Base-by-base conservation (phyloP, 2,888 invertebrate species). In the Agriopis marginaria region DNA sequence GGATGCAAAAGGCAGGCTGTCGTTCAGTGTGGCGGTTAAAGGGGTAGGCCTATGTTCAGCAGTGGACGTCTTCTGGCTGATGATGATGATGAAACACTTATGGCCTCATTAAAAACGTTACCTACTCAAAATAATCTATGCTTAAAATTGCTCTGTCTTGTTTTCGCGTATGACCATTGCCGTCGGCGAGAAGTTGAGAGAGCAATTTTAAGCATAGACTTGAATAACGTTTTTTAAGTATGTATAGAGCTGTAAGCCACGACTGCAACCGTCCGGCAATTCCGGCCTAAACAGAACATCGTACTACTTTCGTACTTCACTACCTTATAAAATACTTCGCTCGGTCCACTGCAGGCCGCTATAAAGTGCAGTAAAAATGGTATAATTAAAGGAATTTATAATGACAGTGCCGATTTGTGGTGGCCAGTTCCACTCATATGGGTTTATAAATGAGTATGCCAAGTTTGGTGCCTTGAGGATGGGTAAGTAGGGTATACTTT, bases 361-460 rank as follows among this genome's bases (percentile, higher is more conserved):
- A 86, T 87, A 86, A 88, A 88, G 84, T 81, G 85, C 84, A 86
- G 86, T 88, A 91, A 90, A 91, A 89, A 92, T 90, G 84, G 87
- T 85, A 87, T 89, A 90, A 92, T 91, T 90, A 89, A 88, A 88
- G 86, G 87, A 91, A 89, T 91, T 89, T 89, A 88, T 91, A 90
- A 89, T 87, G 87, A 87, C 86, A 10, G 84, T 74, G 72, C 82
- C 77, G 78, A 84, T 85, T 86, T 83, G 82, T 76, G 80, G 75
- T 82, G 17, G 32, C n/a, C 23, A 9, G 60, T 40, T 10, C 39
- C 47, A 54, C 54, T 47, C 58, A 45, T n/a, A 8, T 10, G 58
- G 12, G 3, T n/a, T 44, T 56, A 44, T 10, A 17, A 10, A 54
- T 39, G n/a, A 54, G 53, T 53, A 12, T 6, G 9, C 32, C 9